These are phyloP conservation scores for Cuculus canorus DNA, from an alignment of 2,797 vertebrate species.

Conservation along the genomic window DNA sequence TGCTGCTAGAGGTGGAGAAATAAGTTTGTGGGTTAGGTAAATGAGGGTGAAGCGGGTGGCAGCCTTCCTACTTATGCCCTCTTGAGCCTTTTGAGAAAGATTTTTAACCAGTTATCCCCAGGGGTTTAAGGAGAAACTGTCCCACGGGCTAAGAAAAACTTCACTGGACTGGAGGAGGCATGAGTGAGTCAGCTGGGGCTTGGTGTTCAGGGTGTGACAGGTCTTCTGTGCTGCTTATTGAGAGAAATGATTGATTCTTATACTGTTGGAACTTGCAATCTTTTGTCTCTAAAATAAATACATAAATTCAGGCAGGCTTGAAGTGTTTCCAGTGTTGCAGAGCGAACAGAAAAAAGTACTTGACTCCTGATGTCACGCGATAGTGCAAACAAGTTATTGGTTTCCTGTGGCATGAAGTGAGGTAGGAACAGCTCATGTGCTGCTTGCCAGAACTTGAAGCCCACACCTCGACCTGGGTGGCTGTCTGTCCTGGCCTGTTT, in stretches of 20 bases:
- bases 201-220: accelerated
- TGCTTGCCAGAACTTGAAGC: background rate
- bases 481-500: background rate
- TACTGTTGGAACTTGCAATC: accelerated
- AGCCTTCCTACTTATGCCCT: background rate
- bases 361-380: accelerated
- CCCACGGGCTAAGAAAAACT: background rate
- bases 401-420: accelerated
- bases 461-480: background rate
- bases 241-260: accelerated
- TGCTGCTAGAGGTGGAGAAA: background rate
- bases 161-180: accelerated
- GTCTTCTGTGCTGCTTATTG: background rate
- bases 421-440: background rate
- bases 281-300: background rate
- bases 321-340: background rate
- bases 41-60: background rate
- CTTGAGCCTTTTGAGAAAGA: background rate
- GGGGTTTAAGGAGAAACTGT: background rate
- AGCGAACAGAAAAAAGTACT: background rate
- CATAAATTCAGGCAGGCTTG: background rate
- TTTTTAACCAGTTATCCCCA: background rate
- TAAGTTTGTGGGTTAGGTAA: background rate
- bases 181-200: background rate
- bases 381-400: accelerated